These are phyloP conservation scores for Sebastes jordani DNA, from an alignment of 2,797 vertebrate species.

Conservation along the genomic window DNA sequence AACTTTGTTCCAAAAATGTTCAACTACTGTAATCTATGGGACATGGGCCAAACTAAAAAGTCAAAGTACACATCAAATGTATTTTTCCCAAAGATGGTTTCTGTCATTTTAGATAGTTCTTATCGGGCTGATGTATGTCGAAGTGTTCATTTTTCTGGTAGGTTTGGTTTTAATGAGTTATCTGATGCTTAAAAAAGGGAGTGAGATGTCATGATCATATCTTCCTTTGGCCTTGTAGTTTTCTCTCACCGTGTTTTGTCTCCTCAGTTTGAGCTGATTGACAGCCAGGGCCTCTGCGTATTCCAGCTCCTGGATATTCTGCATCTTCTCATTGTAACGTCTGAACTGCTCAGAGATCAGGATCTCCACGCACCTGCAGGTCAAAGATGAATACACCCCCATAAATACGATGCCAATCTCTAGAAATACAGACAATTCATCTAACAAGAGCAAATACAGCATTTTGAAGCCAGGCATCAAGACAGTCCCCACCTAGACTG, in stretches of 20 bases:
- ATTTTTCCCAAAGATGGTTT: no score
- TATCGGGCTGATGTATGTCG: no score
- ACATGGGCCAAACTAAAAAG: no score
- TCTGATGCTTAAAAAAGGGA: no score
- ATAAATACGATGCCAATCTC: neutral
- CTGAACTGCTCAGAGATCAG: slow-evolving; percentile 93
- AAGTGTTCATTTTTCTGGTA: no score
- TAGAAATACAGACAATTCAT: neutral
- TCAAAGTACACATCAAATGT: no score
- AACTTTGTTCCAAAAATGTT: neutral
- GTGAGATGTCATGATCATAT: neutral
- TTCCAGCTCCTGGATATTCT: slow-evolving; percentile 92
- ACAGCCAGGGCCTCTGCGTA: slow-evolving; percentile 89
- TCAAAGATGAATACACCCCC: neutral
- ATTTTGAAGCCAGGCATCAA: neutral
- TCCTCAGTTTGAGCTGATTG: slow-evolving; percentile 87
- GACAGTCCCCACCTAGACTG: neutral
- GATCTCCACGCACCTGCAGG: slow-evolving; percentile 92
- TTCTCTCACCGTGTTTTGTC: slow-evolving; percentile 87
- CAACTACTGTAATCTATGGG: neutral
- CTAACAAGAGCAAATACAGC: neutral
- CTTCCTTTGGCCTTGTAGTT: neutral
- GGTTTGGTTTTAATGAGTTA: no score
- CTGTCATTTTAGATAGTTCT: no score
- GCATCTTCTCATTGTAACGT: slow-evolving; percentile 94